phyloP scores from a whole-genome alignment of 2,797 vertebrate species.

The Pelodytes ibericus region DNA sequence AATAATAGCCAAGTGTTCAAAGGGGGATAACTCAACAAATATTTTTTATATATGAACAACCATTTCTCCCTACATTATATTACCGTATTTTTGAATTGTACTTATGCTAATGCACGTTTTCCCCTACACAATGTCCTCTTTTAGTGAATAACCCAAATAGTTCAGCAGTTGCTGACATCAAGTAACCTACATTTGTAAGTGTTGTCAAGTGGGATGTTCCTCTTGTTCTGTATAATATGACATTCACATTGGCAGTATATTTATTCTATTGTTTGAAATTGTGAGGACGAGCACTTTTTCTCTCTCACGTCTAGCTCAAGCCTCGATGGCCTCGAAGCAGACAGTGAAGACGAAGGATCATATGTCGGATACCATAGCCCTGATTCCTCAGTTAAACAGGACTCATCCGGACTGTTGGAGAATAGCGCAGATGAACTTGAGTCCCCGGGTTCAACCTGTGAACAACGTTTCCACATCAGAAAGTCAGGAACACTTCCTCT shows the following conservation, averaged over 20 bases:
- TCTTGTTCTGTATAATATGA: no score
- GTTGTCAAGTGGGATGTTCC: no score
- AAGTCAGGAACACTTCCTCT: conserved; percentile 77
- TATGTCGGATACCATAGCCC: conserved; percentile 61
- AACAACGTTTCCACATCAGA: conserved; percentile 68
- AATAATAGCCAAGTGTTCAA: no score
- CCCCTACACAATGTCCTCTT: no score
- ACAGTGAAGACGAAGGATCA: conserved; percentile 74
- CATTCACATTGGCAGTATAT: not conserved
- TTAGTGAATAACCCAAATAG: no score
- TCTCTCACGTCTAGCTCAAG: conserved; percentile 76
- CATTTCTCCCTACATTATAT: no score
- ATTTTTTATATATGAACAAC: no score
- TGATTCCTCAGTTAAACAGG: conserved; percentile 61
- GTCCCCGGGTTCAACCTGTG: conserved; percentile 58
- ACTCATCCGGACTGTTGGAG: conserved; percentile 58
- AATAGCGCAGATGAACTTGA: conserved; percentile 71
- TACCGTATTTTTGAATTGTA: no score
- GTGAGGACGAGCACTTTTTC: not conserved
- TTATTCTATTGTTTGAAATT: not conserved
- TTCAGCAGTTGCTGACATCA: no score
- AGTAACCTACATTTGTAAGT: no score
- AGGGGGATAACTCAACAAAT: no score
- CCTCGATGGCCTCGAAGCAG: conserved; percentile 86
- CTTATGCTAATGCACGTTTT: no score